phyloP scores from a whole-genome alignment of 1,140 invertebrate species.

The Cydia strobilella region DNA sequence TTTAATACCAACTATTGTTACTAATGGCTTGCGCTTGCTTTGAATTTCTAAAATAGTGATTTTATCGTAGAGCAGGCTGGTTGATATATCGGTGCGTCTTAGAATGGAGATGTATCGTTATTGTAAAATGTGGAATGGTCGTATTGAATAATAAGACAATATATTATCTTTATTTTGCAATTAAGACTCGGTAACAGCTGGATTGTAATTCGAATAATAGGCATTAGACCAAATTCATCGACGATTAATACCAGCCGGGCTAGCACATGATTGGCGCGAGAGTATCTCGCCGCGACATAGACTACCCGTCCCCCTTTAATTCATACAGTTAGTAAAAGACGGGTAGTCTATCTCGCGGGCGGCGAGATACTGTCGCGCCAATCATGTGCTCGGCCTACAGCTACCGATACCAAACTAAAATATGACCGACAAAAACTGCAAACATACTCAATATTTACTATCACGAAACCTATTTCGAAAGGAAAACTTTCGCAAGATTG shows the following conservation, averaged over 20 bases:
- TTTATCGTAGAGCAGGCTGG: constrained; percentile 8
- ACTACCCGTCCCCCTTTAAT: too few relatives aligned
- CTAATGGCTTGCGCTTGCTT: constrained; percentile 29
- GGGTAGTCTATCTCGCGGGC: too few relatives aligned
- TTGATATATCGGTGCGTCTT: not conserved
- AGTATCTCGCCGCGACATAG: too few relatives aligned
- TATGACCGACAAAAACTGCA: not conserved
- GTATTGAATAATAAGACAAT: not conserved
- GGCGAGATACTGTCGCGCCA: too few relatives aligned
- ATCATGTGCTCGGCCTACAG: too few relatives aligned
- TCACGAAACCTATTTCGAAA: constrained; percentile 8
- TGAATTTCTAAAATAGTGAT: constrained; percentile 32
- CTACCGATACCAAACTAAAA: not conserved
- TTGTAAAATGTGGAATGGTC: not conserved
- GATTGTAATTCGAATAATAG: too few relatives aligned
- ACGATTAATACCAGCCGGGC: not conserved
- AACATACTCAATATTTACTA: not conserved
- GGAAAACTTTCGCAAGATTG: not conserved
- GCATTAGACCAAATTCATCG: not conserved
- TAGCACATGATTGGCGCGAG: too few relatives aligned
- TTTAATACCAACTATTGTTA: constrained; percentile 30
- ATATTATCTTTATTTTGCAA: not conserved
- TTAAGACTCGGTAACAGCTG: not conserved
- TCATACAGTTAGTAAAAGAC: too few relatives aligned
- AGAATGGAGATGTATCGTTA: constrained; percentile 2